Conservation (phyloP, 2,888 invertebrate genomes). For the Pantelozetes paolii region DNA sequence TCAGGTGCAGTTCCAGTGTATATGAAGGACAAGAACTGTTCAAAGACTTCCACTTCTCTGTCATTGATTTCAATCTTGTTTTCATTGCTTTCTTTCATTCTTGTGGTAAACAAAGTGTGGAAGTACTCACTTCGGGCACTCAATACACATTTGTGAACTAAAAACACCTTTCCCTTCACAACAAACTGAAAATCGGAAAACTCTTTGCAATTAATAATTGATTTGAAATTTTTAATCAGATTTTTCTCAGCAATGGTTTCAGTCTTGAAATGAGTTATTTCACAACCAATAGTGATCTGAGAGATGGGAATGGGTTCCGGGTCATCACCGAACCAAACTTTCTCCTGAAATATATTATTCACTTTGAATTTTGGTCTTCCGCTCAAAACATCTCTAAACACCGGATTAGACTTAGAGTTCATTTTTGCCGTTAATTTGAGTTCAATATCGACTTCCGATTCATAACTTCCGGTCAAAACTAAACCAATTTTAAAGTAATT, state of each 20-base stretch:
- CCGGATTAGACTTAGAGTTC: no score
- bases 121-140: background rate
- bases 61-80: background rate
- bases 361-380: no score
- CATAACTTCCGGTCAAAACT: no score
- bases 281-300: no score
- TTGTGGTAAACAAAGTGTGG: background rate
- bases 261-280: no score
- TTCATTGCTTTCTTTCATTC: background rate
- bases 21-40: background rate
- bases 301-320: no score
- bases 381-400: no score
- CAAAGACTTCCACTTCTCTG: background rate
- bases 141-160: background rate
- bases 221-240: background rate
- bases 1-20: background rate
- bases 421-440: no score
- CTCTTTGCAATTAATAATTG: background rate
- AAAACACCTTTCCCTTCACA: background rate
- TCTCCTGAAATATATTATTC: background rate
- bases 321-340: background rate
- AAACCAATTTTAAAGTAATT: no score
- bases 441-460: no score
- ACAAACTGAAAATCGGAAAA: background rate
- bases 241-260: background rate